phyloP scores from a whole-genome alignment of 2,797 vertebrate genomes.

The Syndactyla subalaris region DNA sequence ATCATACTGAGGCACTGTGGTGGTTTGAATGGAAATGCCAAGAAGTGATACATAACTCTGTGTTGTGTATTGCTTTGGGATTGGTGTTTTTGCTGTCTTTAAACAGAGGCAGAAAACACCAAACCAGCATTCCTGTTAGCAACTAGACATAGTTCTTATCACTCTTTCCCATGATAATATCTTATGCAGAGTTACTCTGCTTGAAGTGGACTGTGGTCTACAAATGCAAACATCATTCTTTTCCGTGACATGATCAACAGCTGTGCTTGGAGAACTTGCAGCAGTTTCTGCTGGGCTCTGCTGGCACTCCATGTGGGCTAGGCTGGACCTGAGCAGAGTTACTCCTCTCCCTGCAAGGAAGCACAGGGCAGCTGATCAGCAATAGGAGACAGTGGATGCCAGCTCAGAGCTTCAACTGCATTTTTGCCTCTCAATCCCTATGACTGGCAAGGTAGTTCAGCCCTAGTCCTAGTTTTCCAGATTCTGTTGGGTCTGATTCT shows the following conservation, averaged over 20 bases:
- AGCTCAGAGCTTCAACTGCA: not conserved
- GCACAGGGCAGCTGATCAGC: not conserved
- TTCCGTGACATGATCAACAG: not conserved
- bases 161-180: not conserved
- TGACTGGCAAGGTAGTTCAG: not conserved
- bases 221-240: not conserved
- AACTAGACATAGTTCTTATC: fast-evolving
- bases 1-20: not conserved
- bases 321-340: not conserved
- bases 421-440: not conserved
- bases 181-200: not conserved
- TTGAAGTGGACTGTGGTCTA: not conserved
- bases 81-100: not conserved
- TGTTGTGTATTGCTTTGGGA: not conserved
- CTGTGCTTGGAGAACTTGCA: not conserved
- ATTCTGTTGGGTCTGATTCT: not conserved
- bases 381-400: not conserved
- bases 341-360: not conserved
- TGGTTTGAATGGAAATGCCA: not conserved
- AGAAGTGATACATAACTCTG: not conserved
- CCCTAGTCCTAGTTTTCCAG: not conserved
- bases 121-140: not conserved
- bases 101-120: not conserved
- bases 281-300: not conserved
- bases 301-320: not conserved